Base-by-base conservation (phyloP, 2,888 invertebrate species). In the Acanthopleura granulata region DNA sequence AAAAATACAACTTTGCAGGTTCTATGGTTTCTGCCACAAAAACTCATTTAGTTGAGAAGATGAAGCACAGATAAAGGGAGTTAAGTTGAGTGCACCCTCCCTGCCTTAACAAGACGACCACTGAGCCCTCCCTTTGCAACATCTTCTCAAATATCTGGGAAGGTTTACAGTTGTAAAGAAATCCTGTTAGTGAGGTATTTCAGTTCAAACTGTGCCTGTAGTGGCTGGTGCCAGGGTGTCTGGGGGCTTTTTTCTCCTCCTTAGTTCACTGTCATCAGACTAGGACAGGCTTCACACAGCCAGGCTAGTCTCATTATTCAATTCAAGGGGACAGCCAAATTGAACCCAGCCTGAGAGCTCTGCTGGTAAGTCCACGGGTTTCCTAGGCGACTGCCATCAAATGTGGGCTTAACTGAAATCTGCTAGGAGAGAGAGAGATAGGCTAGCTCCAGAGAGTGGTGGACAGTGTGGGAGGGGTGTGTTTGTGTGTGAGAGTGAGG, bases 351-450 rank as follows among this genome's bases (percentile, higher is more conserved):
- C 22, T 22, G 18, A 57, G 18, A 57, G 22, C 57, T 57, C 57
- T 57, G 57, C 57, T 57, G 3, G 57, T 12, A 22, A 57, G 57
- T 22, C 22, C n/a, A 22, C 6, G 22, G 57, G 57, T 57, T 57
- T 57, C 57, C 57, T 57, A 57, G 57, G 57, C 22, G 57, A 57
- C 57, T 57, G 57, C 57, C 57, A 57, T 57, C n/a, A 57, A 57
- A 57, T 69, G 18, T 22, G 25, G 14, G 49, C 30, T 40, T 29
- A 72, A 49, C 29, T 22, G 72, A 72, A 40, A 72, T 9, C 29
- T 29, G 49, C 22, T 49, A 49, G 18, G 49, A 72, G 72, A 72
- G 40, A 40, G 72, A 49, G 40, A 72, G 72, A 72, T 6, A 72
- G 49, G 25, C 12, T 40, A 40, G 40, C 40, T 40, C 40, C 40